Base-by-base conservation (phyloP, 37 sponge, comb jelly and placozoan genomes). In the Geodia barretti region DNA sequence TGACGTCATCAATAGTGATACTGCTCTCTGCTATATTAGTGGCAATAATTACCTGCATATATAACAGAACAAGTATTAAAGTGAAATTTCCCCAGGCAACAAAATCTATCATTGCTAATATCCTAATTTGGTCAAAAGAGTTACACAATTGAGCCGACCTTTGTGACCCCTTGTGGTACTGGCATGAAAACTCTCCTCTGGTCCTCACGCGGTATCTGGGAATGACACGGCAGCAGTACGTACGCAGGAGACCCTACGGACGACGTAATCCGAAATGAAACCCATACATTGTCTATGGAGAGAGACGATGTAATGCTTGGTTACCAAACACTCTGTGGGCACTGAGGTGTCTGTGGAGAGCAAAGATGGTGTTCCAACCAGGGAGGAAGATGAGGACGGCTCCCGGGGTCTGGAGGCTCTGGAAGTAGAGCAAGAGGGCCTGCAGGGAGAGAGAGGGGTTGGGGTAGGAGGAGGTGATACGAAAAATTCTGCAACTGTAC, bases 1-100 rank as follows among this genome's bases (percentile, higher is more conserved):
- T 85, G 36, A 88, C 85, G 62, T 94, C 95, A 63, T 91, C 65
- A 62, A 91, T 94, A 19, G 95, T 94, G 73, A 91, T 88, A 29
- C 89, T 91, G 42, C 81, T 88, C 41, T 94, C 91, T 26, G 91
- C 91, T 68, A 94, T 94, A 79, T 90, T 88, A 0, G 91, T 91
- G 30, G 89, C 72, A 0, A 91, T 61, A 66, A 90, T 90, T 31
- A 93, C 84, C 85, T 90, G 68, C 35, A 66, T 2, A 32, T 36
- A 64, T 64, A 33, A 41, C 35, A 9, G 58, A 72, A 39, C 8
- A 30, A 72, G 19, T 11, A 17, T 19, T 17, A 36, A 26, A 36
- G 38, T 72, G 11, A 39, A 9, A 72, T 11, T 39, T 14, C 14
- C 26, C n/a, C n/a, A n/a, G n/a, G n/a, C n/a, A n/a, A n/a, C n/a